Base-by-base conservation (phyloP, 2,113 vertebrate genomes). In the Lampris megalopsis region DNA sequence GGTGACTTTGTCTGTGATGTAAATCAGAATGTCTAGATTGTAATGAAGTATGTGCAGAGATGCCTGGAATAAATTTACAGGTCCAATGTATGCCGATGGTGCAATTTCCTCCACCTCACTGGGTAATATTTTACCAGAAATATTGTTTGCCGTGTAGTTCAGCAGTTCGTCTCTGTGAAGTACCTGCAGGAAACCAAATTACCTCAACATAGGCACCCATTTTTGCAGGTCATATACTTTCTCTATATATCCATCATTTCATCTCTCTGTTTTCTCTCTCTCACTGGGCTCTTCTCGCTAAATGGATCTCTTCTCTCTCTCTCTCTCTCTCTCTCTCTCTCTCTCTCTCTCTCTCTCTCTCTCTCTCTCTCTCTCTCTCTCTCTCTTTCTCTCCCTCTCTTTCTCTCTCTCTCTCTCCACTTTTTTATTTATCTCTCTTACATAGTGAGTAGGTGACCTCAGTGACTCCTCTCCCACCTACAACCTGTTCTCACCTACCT, bases 381-480 rank as follows among this genome's bases (percentile, higher is more conserved):
- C 35, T 60, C 62, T 70, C 35, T 60, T 59, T 70, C 70, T 61
- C 63, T 71, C 56, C 24, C 60, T 75, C 41, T 71, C 63, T 59
- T 62, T 61, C 35, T 37, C 10, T 49, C n/a, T 2, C 57, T 62
- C 53, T 24, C 48, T 66, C 58, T 47, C 35, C 57, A 59, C 68
- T 48, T 80, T 60, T 82, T 77, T 7, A 41, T 68, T 84, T 53
- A 67, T 74, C 66, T 79, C 69, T 80, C 71, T 66, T 9, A 9
- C 75, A 67, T 63, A 77, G 81, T 86, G 82, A 88, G 73, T 81
- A 35, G 59, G 63, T 81, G 78, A 86, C 87, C 75, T 73, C 57
- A 45, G n/a, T 86, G 82, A 80, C 85, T 80, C 75, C 66, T 73
- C 65, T 75, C 10, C 79, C 80, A 80, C 87, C 87, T 10, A 90